phyloP scores from a whole-genome alignment of 2,113 vertebrate genomes.

The Xenotilapia flavipinnis region DNA sequence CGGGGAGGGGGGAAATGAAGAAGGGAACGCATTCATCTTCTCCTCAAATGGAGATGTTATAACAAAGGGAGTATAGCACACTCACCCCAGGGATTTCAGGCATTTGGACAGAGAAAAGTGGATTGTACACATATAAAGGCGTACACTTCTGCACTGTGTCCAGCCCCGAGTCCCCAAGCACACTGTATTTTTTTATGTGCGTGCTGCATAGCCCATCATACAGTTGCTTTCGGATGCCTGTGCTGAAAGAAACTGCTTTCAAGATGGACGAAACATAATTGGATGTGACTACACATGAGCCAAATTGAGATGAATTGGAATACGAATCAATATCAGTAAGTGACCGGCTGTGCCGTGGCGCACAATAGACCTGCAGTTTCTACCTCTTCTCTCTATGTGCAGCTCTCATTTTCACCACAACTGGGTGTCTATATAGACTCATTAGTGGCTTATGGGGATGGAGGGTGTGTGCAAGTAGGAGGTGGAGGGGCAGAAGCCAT shows the following conservation, averaged over 20 bases:
- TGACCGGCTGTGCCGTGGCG: slow-evolving; percentile 26
- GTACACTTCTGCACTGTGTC: not conserved
- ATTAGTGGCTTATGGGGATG: slow-evolving; percentile 28
- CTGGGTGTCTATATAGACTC: slow-evolving; percentile 38
- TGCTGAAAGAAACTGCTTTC: not conserved
- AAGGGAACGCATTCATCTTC: slow-evolving; percentile 43
- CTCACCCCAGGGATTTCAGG: slow-evolving; percentile 15
- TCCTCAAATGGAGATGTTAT: slow-evolving; percentile 46
- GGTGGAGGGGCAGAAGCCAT: slow-evolving; percentile 25
- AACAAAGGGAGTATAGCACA: slow-evolving; percentile 32
- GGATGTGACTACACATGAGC: slow-evolving; percentile 33
- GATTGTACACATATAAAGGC: not conserved
- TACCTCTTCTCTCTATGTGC: not conserved
- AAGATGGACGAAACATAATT: slow-evolving; percentile 17
- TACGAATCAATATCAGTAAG: slow-evolving; percentile 58
- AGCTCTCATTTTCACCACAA: slow-evolving; percentile 39
- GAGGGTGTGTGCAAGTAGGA: not conserved
- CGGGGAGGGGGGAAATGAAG: not conserved
- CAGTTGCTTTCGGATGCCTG: not conserved
- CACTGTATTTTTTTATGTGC: not conserved
- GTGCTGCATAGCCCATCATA: not conserved
- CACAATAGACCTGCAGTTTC: not conserved
- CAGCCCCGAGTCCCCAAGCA: not conserved
- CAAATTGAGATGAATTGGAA: slow-evolving; percentile 63
- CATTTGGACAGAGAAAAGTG: slow-evolving; percentile 31